A percentile compares a stretch with the other conserved stretches of the same genome.
Evolutionary conservation across 2,888 invertebrate species (phyloP).

Genomic region (Nomada fucata): DNA sequence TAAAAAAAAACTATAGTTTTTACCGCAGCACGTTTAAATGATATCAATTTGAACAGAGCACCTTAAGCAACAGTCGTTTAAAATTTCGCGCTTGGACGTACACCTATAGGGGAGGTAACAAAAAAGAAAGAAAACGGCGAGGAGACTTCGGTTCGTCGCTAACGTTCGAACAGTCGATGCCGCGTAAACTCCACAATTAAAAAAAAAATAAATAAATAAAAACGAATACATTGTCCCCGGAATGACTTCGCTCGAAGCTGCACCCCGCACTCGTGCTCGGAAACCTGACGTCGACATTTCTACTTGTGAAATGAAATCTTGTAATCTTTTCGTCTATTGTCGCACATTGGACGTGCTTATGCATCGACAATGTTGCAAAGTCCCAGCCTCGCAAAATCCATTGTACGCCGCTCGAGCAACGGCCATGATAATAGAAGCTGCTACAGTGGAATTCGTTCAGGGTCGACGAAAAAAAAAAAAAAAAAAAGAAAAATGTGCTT

Average conservation of each 20-base stretch:
- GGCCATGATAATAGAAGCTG: constrained; percentile 28
- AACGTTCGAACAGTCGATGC: too few relatives aligned
- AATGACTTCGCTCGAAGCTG: not conserved
- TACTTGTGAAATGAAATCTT: not conserved
- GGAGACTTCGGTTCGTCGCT: too few relatives aligned
- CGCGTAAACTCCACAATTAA: too few relatives aligned
- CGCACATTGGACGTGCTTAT: not conserved
- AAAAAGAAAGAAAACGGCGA: too few relatives aligned
- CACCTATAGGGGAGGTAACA: too few relatives aligned
- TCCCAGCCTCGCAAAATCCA: not conserved
- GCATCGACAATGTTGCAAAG: constrained; percentile 12
- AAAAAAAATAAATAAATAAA: too few relatives aligned
- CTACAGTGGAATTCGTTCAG: constrained; percentile 42
- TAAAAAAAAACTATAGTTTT: too few relatives aligned
- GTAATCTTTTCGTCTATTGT: not conserved
- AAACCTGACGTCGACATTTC: not conserved
- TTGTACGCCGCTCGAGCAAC: not conserved
- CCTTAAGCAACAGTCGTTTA: too few relatives aligned
- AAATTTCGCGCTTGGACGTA: too few relatives aligned
- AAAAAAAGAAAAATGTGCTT: constrained; percentile 39
- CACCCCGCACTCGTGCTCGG: not conserved
- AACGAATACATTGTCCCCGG: not conserved
- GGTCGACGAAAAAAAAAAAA: constrained; percentile 30
- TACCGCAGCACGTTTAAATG: too few relatives aligned
- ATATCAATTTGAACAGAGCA: too few relatives aligned